These are phyloP conservation scores for Brachynemurus nebulosus DNA, from an alignment of 2,888 invertebrate genomes.

Conservation along the genomic window DNA sequence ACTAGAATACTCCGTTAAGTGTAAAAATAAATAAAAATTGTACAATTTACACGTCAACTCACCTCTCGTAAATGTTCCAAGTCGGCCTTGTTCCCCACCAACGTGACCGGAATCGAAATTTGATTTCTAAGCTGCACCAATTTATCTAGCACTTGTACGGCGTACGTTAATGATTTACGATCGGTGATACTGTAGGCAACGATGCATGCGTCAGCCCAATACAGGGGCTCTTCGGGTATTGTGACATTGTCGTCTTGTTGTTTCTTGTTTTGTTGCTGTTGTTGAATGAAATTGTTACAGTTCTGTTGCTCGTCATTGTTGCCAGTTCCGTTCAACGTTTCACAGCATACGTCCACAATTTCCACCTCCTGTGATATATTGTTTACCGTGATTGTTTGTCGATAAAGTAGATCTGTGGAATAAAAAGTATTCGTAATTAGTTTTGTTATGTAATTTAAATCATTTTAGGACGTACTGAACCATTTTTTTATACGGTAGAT, in stretches of 20 bases:
- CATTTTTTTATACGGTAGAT: too few relatives aligned
- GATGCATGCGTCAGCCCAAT: conserved; percentile 67
- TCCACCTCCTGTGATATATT: conserved; percentile 59
- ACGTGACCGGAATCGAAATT: conserved; percentile 43
- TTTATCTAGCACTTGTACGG: conserved; percentile 46
- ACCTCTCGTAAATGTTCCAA: conserved; percentile 65
- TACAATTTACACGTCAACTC: too few relatives aligned
- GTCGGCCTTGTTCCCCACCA: conserved; percentile 69
- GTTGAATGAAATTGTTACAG: not conserved
- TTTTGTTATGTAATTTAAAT: too few relatives aligned
- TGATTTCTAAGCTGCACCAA: conserved; percentile 34
- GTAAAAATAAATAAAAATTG: too few relatives aligned
- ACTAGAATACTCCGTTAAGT: too few relatives aligned
- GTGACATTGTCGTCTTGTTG: not conserved
- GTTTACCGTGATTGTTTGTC: conserved; percentile 58
- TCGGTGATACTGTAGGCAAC: conserved; percentile 67
- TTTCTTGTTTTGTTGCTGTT: not conserved
- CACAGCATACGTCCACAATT: conserved; percentile 65
- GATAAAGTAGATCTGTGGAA: conserved; percentile 58
- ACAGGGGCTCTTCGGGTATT: conserved; percentile 43
- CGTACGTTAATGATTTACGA: conserved; percentile 53
- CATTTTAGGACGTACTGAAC: too few relatives aligned
- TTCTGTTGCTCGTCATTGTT: too few relatives aligned
- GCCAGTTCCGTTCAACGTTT: conserved; percentile 23
- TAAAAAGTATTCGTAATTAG: too few relatives aligned